Evolutionary conservation across 2,797 vertebrate genomes (phyloP), one percentile per base, ranked within the genome.

Genomic region (Premnoplex brunnescens): DNA sequence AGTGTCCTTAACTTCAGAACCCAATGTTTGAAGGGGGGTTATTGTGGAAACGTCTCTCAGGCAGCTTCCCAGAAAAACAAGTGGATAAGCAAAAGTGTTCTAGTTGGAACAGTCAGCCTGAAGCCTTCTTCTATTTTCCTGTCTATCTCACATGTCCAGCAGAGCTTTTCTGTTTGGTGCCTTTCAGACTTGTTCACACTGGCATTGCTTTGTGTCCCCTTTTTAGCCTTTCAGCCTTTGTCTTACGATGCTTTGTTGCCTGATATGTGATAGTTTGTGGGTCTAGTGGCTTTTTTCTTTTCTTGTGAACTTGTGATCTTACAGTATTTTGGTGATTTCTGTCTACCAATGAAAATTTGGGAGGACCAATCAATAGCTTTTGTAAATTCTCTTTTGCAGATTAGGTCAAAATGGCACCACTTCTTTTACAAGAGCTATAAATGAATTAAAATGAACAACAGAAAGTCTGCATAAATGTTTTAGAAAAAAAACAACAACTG

Each of bases 161-260:
- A 32, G 64, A 77, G 32, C 15, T 75, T 81, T 60, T 81, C 46
- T 86, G 14, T 73, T 87, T 59, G 58, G 12, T 73, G 28, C 36
- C 59, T 1, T 0, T n/a, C 48, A 79, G n/a, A 55, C 9, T 76
- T 36, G 21, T n/a, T 86, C 34, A 54, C 0, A 0, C 37, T 43
- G 23, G 9, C 27, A 59, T 36, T 15, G 10, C 37, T 27, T 32
- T 14, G 4, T 51, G 82, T 78, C 12, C 66, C 6, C 8, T 46
- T 63, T 73, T 66, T 27, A 87, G 28, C 32, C 41, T 62, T 88
- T 79, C 66, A 81, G 10, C 51, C 51, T 67, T 44, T 73, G 43
- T 44, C 44, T 92, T 44, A 34, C 1, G 1, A 4, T 55, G 44
- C 12, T 77, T 71, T 85, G 10, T 68, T 82, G 52, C 14, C 30